Conservation (phyloP, 2,888 invertebrate species). For the Eutolmus rufibarbis region DNA sequence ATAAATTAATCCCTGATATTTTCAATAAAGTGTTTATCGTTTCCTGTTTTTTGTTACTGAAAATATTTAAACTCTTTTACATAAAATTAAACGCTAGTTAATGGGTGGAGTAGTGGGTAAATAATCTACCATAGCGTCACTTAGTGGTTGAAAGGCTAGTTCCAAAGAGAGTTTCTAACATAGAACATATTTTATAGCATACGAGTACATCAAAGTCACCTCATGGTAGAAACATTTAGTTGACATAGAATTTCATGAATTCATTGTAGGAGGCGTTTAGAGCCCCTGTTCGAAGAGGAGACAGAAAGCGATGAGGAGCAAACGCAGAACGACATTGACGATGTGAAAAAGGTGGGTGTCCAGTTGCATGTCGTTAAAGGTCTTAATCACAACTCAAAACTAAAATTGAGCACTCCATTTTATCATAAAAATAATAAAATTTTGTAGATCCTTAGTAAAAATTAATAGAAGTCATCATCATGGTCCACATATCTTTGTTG, state of each 20-base stretch:
- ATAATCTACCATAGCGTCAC: neutral
- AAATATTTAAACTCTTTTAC: neutral
- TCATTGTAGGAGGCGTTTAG: slow-evolving; percentile 74
- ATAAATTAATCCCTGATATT: neutral
- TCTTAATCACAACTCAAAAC: neutral
- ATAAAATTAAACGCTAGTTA: neutral
- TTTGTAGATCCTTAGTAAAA: neutral
- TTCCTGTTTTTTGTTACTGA: neutral
- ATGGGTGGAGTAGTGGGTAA: neutral
- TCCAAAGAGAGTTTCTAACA: neutral
- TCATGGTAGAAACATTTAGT: slow-evolving; percentile 16
- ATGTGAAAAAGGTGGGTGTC: slow-evolving; percentile 51
- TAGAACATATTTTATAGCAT: neutral
- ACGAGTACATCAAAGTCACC: neutral
- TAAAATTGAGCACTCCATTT: neutral
- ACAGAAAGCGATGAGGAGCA: slow-evolving; percentile 70
- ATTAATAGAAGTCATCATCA: slow-evolving; percentile 45
- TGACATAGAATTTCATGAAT: slow-evolving; percentile 27
- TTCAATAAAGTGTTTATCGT: neutral
- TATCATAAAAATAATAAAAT: neutral
- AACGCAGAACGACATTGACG: slow-evolving; percentile 61
- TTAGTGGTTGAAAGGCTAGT: neutral
- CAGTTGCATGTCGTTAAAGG: slow-evolving; percentile 44
- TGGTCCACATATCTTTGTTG: slow-evolving; percentile 50
- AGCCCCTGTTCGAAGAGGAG: slow-evolving; percentile 85